Conservation (phyloP, 2,113 vertebrate species). For the Lophotis ruficrista region DNA sequence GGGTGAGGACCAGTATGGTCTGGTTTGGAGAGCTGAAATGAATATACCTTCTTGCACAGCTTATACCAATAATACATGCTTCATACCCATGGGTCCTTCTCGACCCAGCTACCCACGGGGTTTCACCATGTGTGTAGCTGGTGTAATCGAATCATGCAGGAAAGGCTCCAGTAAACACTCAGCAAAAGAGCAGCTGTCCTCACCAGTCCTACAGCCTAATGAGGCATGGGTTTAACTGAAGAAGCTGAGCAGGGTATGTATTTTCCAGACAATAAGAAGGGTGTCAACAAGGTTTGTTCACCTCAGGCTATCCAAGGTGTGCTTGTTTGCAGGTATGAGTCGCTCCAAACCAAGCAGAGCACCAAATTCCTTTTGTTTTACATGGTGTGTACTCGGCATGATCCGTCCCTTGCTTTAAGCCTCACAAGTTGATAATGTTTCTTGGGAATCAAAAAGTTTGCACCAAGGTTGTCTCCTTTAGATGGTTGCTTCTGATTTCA, state of each 20-base stretch:
- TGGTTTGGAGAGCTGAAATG: not conserved
- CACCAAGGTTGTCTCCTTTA: not conserved
- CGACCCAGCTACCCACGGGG: not conserved
- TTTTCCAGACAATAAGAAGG: not conserved
- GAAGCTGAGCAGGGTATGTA: not conserved
- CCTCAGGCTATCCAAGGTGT: not conserved
- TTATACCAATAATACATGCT: not conserved
- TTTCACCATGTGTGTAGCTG: not conserved
- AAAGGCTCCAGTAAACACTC: not conserved
- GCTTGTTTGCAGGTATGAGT: not conserved
- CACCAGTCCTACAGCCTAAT: not conserved
- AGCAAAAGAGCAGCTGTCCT: not conserved
- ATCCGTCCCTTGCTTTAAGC: rapidly evolving
- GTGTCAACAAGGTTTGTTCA: not conserved
- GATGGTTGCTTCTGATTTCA: not conserved
- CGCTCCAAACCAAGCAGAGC: not conserved
- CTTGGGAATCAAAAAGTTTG: not conserved
- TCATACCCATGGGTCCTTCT: not conserved
- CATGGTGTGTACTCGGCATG: not conserved
- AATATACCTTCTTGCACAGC: not conserved
- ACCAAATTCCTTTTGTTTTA: not conserved
- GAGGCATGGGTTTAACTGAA: not conserved
- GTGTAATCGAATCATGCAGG: not conserved
- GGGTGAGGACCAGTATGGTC: not conserved
- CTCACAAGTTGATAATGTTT: not conserved